Conservation (phyloP, 2,113 vertebrate genomes). For the Melanostigma gelatinosum region DNA sequence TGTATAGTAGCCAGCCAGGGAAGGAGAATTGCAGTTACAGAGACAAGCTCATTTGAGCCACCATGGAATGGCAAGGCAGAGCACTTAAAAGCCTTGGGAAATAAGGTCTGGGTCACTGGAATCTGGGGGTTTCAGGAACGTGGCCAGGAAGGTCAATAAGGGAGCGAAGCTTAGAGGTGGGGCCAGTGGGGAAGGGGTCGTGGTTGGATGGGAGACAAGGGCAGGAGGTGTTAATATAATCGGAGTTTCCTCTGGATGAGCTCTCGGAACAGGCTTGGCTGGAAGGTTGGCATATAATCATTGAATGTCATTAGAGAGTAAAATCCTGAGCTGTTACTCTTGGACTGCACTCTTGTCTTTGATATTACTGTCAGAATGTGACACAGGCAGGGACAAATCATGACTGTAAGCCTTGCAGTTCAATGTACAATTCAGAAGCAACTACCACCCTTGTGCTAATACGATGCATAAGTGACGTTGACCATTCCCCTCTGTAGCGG, state of each 20-base stretch:
- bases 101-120: constrained; percentile 59
- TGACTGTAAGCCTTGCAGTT: constrained; percentile 26
- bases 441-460: constrained; percentile 1
- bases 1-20: constrained; percentile 30
- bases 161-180: constrained; percentile 21
- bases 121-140: constrained; percentile 47
- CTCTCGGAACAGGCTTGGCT: constrained; percentile 43
- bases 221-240: constrained; percentile 71
- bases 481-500: not conserved
- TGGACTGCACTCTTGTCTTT: constrained; percentile 45
- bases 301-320: constrained; percentile 61
- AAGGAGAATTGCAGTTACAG: constrained; percentile 29
- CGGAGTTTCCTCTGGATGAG: constrained; percentile 65
- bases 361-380: constrained; percentile 45
- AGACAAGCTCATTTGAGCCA: constrained; percentile 63
- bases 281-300: constrained; percentile 73
- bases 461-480: not conserved
- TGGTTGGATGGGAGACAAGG: constrained; percentile 35
- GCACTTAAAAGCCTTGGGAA: constrained; percentile 68
- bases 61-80: constrained; percentile 49
- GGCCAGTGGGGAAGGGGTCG: constrained; percentile 23
- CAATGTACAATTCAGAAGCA: constrained; percentile 33
- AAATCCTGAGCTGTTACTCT: constrained; percentile 28
- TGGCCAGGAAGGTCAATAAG: constrained; percentile 70
- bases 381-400: constrained; percentile 46